phyloP scores from a whole-genome alignment of 1,140 invertebrate genomes.

The Dufourea novaeangliae region DNA sequence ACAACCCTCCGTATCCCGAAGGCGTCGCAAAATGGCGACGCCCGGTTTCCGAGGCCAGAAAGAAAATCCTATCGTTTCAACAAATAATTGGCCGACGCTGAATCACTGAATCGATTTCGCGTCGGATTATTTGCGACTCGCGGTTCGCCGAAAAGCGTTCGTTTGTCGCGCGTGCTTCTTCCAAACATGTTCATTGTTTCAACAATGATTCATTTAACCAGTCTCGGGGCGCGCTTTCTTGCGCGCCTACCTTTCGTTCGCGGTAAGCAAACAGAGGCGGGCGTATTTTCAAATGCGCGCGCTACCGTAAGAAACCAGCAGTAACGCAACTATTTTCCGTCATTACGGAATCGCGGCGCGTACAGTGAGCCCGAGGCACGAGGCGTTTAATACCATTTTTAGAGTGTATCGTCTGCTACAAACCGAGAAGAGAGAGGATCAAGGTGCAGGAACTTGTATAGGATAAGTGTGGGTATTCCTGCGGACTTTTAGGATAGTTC shows the following conservation, averaged over 20 bases:
- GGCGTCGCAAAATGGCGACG: background rate
- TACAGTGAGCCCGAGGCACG: background rate
- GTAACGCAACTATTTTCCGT: constrained; percentile 12
- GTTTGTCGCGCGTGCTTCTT: background rate
- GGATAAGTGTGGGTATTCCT: too few relatives aligned
- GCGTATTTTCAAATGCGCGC: background rate
- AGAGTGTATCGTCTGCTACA: background rate
- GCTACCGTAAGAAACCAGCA: background rate
- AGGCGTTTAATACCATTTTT: constrained; percentile 21
- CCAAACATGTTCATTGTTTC: background rate
- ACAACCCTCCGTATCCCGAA: background rate
- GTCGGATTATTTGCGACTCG: background rate
- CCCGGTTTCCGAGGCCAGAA: background rate
- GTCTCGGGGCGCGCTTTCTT: background rate
- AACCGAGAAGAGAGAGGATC: background rate
- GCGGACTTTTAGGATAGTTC: too few relatives aligned
- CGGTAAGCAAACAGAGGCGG: background rate
- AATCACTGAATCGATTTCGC: background rate
- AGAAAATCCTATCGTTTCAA: background rate
- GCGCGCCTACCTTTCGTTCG: background rate
- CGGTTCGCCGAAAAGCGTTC: background rate
- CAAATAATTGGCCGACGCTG: background rate
- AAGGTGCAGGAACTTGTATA: too few relatives aligned
- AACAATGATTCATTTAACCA: constrained; percentile 6
- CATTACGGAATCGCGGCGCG: constrained; percentile 7